Base-by-base conservation (phyloP, 2,888 invertebrate species). In the Pseudanteris insignis region DNA sequence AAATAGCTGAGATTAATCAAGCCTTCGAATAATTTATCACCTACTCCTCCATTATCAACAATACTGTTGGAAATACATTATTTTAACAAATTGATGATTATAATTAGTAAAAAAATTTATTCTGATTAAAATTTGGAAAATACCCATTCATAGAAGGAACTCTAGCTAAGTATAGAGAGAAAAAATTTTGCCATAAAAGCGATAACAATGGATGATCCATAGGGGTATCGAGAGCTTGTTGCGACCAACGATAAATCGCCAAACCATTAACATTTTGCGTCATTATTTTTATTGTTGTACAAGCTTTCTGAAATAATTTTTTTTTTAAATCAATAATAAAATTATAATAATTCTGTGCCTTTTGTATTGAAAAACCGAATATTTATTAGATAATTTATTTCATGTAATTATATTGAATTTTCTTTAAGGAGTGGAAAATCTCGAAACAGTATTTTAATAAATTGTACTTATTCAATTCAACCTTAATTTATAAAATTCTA, bases 121-220 rank as follows among this genome's bases (percentile, higher is more conserved):
- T n/a, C n/a, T n/a, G n/a, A n/a, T n/a, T n/a, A n/a, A n/a, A n/a
- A n/a, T n/a, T n/a, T n/a, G n/a, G n/a, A n/a, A n/a, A n/a, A 64
- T 61, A 80, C 77, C 77, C 78, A 29, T 75, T 67, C 3, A 69
- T 71, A 8, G 79, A 74, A 1, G 86, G 84, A 47, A 86, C 81
- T 65, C 90, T 81, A 30, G 86, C 84, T 46, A 92, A 81, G 74
- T 86, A 91, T 1, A 90, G 81, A 6, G 82, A 81, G 71, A 92
- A 91, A 75, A 92, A 92, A 70, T 88, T 86, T 74, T 92, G 91
- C 86, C 89, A 89, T 1, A 90, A 75, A 7, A 92, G 80, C 0
- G 90, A 87, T 25, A 89, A 80, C 14, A 90, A 78, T 0, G 89
- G 88, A 79, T 91, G 89, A 62, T 85, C 85, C 29, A 85, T 70